Percentiles rank a stretch among this genome's conserved stretches.
These are phyloP conservation scores for Unio delphinus DNA, from an alignment of 2,888 invertebrate species.

Conservation along the genomic window DNA sequence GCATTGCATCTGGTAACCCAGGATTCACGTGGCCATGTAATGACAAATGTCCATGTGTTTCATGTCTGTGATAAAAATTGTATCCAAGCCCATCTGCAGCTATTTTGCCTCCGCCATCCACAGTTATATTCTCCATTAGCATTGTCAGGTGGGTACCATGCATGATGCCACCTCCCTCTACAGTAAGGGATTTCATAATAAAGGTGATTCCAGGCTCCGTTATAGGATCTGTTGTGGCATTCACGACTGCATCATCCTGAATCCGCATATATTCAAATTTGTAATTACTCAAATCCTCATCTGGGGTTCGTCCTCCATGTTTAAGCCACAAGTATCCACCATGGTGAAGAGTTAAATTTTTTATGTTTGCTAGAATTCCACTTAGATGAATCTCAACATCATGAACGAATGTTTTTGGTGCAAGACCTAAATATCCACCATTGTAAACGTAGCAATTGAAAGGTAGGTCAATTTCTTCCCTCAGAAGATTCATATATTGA, in stretches of 20 bases:
- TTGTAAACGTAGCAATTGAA: constrained; percentile 52
- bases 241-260: constrained; percentile 49
- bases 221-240: constrained; percentile 53
- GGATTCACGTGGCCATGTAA: constrained; percentile 52
- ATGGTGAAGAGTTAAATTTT: constrained; percentile 54
- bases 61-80: constrained; percentile 34
- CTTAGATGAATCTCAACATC: constrained; percentile 55
- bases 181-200: constrained; percentile 31
- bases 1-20: constrained; percentile 30
- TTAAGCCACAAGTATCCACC: constrained; percentile 57
- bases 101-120: constrained; percentile 53
- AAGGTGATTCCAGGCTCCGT: constrained; percentile 48
- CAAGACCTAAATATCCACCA: constrained; percentile 53
- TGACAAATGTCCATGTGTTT: constrained; percentile 39
- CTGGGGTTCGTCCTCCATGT: constrained; percentile 50
- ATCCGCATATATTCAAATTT: constrained; percentile 45
- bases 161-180: constrained; percentile 57
- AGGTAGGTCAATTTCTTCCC: constrained; percentile 56
- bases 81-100: constrained; percentile 55
- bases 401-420: constrained; percentile 54
- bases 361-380: constrained; percentile 50
- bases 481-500: constrained; percentile 47
- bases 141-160: constrained; percentile 50
- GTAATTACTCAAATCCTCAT: constrained; percentile 38
- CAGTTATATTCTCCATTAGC: constrained; percentile 48